Percentiles rank a stretch among this genome's conserved stretches.
Conservation (phyloP, 2,888 invertebrate genomes). For the Blastobasis adustella region DNA sequence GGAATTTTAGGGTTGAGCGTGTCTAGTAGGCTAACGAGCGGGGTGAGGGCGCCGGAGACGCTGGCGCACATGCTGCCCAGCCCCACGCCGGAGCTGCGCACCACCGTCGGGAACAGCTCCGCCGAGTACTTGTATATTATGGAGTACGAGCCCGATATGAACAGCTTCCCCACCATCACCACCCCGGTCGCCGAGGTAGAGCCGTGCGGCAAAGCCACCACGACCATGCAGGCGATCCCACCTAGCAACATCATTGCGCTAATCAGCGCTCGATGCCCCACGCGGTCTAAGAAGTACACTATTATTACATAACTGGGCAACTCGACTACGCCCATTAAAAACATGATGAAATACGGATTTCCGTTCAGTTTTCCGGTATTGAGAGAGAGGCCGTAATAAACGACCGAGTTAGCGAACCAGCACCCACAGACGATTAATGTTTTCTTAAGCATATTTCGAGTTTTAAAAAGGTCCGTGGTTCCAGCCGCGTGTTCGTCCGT, state of each 20-base stretch:
- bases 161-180: slow-evolving; percentile 86
- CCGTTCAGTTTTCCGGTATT: slow-evolving; percentile 86
- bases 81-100: slow-evolving; percentile 89
- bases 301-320: slow-evolving; percentile 85
- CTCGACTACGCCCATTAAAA: slow-evolving; percentile 86
- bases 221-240: slow-evolving; percentile 84
- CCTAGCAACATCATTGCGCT: slow-evolving; percentile 86
- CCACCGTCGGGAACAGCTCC: slow-evolving; percentile 89
- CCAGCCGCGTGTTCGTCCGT: slow-evolving; percentile 72
- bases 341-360: slow-evolving; percentile 86
- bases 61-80: slow-evolving; percentile 90
- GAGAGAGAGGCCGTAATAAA: slow-evolving; percentile 88
- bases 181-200: slow-evolving; percentile 75
- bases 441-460: slow-evolving; percentile 84
- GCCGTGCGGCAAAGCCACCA: slow-evolving; percentile 80
- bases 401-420: slow-evolving; percentile 91
- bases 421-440: slow-evolving; percentile 87
- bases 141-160: slow-evolving; percentile 89
- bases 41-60: slow-evolving; percentile 86
- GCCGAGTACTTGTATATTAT: slow-evolving; percentile 92
- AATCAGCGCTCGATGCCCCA: slow-evolving; percentile 85
- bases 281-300: slow-evolving; percentile 82
- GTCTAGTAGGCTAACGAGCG: slow-evolving; percentile 84
- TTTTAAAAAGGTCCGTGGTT: slow-evolving; percentile 83
- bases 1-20: slow-evolving; percentile 86